These are phyloP conservation scores for Smutsia temminckii DNA, from an alignment of 2,797 vertebrate genomes.

Conservation along the genomic window DNA sequence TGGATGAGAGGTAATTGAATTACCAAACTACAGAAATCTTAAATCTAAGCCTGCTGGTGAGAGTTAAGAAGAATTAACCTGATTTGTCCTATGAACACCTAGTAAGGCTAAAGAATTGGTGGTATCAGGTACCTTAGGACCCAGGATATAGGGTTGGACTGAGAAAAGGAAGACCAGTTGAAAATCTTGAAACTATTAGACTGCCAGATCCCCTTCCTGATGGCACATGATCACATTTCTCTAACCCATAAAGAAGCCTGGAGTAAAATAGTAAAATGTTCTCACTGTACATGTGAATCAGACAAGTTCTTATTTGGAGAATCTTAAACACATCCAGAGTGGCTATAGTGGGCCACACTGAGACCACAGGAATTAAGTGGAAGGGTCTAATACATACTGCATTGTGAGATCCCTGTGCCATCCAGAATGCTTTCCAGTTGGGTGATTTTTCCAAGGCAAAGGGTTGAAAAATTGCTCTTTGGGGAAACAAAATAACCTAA, in stretches of 20 bases:
- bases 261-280: background rate
- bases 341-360: no score
- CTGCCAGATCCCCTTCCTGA: background rate
- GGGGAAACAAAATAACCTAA: background rate
- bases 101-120: background rate
- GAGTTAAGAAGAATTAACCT: background rate
- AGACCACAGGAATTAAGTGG: background rate
- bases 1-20: background rate
- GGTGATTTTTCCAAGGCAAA: background rate
- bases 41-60: background rate
- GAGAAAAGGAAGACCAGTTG: background rate
- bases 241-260: background rate
- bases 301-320: background rate
- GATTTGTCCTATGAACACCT: background rate
- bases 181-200: background rate
- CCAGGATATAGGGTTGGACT: background rate
- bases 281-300: background rate
- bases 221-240: background rate
- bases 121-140: background rate
- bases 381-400: background rate
- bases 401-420: background rate
- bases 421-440: background rate
- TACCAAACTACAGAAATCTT: background rate
- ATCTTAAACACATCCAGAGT: background rate
- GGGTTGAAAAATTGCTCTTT: background rate